Percentiles rank a stretch among this genome's conserved stretches.
phyloP scores from a whole-genome alignment of 2,113 vertebrate species.

The Tenebrosternarchus preto region DNA sequence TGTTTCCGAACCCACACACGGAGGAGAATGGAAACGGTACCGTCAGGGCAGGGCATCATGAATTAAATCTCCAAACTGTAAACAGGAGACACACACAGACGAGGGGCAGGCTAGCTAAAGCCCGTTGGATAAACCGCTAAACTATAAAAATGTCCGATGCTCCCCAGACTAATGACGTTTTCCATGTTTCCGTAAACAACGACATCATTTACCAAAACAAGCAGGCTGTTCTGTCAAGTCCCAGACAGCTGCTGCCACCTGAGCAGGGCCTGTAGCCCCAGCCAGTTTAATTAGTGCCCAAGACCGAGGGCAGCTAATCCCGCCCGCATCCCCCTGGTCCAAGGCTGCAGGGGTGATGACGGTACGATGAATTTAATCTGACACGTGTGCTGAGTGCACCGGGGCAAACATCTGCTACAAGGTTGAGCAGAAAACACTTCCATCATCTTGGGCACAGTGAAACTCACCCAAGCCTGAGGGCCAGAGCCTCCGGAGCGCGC shows the following conservation, averaged over 20 bases:
- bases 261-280: constrained; percentile 54
- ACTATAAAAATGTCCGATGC: constrained; percentile 48
- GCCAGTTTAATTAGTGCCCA: constrained; percentile 71
- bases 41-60: neutral
- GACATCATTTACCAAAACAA: constrained; percentile 63
- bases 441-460: constrained; percentile 67
- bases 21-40: neutral
- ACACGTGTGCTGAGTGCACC: constrained; percentile 69
- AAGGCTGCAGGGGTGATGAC: constrained; percentile 57
- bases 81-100: neutral
- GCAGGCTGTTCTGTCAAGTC: constrained; percentile 58
- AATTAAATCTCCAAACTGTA: neutral
- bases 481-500: too few species aligned
- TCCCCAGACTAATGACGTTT: constrained; percentile 60
- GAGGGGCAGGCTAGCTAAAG: neutral
- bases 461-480: constrained; percentile 67
- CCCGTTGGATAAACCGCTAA: neutral
- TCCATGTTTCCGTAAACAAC: constrained; percentile 63
- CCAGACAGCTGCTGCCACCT: constrained; percentile 62
- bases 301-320: constrained; percentile 67
- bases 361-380: constrained; percentile 65
- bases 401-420: constrained; percentile 77
- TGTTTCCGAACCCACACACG: constrained; percentile 34
- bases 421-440: constrained; percentile 64
- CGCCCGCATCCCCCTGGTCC: constrained; percentile 59